Evolutionary conservation across 2,113 vertebrate genomes (phyloP), one percentile per base, ranked within the genome.

Genomic region (Hippocampus mohnikei): DNA sequence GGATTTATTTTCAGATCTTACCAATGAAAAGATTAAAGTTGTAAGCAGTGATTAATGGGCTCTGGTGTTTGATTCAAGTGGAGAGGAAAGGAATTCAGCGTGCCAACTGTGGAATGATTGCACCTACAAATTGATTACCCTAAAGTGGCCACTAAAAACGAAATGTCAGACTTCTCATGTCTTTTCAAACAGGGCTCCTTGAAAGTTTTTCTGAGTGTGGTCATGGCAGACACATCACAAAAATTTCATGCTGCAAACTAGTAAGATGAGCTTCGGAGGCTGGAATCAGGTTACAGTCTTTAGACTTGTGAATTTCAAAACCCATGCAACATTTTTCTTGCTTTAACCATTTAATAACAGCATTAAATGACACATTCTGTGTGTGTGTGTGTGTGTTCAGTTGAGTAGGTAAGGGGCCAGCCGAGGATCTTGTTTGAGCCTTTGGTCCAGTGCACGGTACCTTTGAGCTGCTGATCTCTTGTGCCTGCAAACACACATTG

Each of bases 331-430:
- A 18, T 60, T 29, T 2, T 33, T 13, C 1, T n/a, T 53, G 52
- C 21, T n/a, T n/a, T 21, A n/a, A 21, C n/a, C 21, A 33, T 18
- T 60, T 7, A 58, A 27, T 58, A 15, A 60, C 11, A 16, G 2
- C 27, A 60, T 29, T 18, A 60, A 29, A 33, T 56, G 23, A 56
- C 12, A 18, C 6, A 27, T 25, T 58, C 11, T 33, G 29, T 33
- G 29, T 33, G 29, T 0, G 29, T 33, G 29, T 33, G 29, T 33
- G 3, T 33, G 29, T 0, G 37, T 41, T 78, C 64, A 76, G 52
- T 8, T 25, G 55, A 50, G 29, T 70, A 83, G 72, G 71, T 77
- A 68, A 13, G 72, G 76, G 1, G 69, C 65, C 53, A 83, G 67
- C 2, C 79, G 64, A 18, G 67, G 70, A 46, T 82, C 68, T 33